Conservation (phyloP, 64 coral and sea anemone species). For the Cladopsammia gracilis region DNA sequence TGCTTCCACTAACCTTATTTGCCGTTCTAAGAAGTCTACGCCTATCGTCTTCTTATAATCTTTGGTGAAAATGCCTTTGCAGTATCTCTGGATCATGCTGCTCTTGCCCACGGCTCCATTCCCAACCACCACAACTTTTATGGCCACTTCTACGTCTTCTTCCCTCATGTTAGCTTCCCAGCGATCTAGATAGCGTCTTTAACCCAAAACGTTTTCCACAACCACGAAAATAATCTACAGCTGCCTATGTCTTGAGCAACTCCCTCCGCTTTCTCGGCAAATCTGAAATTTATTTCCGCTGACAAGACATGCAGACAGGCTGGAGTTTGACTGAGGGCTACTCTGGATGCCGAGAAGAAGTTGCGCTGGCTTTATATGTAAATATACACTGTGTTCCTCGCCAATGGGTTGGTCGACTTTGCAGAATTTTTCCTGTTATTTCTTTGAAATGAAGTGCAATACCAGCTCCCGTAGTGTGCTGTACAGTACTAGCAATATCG, state of each 20-base stretch:
- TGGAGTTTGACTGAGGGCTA: background rate
- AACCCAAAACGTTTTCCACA: background rate
- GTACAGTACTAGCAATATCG: background rate
- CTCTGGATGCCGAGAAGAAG: background rate
- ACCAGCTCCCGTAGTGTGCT: background rate
- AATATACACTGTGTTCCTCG: background rate
- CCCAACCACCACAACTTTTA: conserved; percentile 98
- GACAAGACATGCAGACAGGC: background rate
- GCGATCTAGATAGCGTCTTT: background rate
- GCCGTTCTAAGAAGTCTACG: conserved; percentile 98
- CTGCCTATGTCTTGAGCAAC: background rate
- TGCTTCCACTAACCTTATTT: conserved; percentile 82
- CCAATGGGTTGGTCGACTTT: background rate
- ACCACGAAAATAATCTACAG: background rate
- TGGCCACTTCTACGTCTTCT: conserved; percentile 99
- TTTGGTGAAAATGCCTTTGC: conserved; percentile 99
- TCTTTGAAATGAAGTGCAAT: background rate
- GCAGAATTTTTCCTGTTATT: background rate
- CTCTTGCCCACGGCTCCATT: conserved; percentile 99
- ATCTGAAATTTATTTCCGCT: background rate
- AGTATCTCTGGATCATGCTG: conserved; percentile 99
- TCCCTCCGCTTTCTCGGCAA: background rate
- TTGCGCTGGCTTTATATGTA: background rate
- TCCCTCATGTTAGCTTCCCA: conserved; percentile 74
- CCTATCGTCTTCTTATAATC: conserved; percentile 99